A percentile compares a stretch with the other conserved stretches of the same genome.
These are phyloP conservation scores for Noctua janthe DNA, from an alignment of 2,888 invertebrate genomes.

Conservation along the genomic window DNA sequence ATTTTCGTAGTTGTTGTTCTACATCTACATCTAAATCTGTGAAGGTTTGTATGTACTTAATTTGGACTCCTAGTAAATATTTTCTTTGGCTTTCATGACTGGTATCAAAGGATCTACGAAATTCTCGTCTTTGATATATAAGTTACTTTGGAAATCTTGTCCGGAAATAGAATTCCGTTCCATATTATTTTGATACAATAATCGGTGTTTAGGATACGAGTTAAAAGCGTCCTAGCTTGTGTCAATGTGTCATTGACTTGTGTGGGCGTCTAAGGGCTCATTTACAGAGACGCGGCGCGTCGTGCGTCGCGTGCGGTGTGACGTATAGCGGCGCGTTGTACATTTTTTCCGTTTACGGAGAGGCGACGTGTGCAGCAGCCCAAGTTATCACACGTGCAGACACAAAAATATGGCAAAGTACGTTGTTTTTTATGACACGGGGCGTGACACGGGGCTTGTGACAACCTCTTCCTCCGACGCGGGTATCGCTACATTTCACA, in stretches of 20 bases:
- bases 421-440: too few relatives aligned
- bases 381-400: too few relatives aligned
- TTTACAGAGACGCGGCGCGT: neutral
- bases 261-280: neutral
- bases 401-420: too few relatives aligned
- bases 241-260: slow-evolving; percentile 23
- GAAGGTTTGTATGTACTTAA: neutral
- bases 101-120: neutral
- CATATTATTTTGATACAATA: slow-evolving; percentile 11
- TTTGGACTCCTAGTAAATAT: slow-evolving; percentile 6
- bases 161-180: slow-evolving; percentile 12
- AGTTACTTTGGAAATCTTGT: slow-evolving; percentile 6
- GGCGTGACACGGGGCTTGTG: too few relatives aligned
- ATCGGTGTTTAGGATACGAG: neutral
- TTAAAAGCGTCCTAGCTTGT: slow-evolving; percentile 7
- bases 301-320: neutral
- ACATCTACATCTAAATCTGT: neutral
- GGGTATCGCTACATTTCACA: too few relatives aligned
- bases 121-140: neutral
- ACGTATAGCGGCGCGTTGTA: neutral
- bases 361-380: neutral
- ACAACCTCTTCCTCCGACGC: too few relatives aligned
- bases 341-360: neutral
- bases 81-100: neutral
- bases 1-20: neutral